Base-by-base conservation (phyloP, 1,140 invertebrate species). In the Camponotus pennsylvanicus region DNA sequence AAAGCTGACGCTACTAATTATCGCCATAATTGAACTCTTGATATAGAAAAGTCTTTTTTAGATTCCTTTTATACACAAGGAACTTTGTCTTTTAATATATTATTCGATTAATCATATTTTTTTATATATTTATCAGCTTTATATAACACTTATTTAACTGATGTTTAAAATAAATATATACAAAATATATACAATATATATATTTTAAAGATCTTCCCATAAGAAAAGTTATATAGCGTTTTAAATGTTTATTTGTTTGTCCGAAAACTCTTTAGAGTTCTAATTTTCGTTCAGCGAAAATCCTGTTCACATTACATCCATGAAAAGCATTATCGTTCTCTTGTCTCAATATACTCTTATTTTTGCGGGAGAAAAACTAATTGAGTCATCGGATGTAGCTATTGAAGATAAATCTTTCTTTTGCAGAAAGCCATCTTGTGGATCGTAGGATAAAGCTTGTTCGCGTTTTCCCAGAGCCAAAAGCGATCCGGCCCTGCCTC, bases 341-440 rank as follows among this genome's bases (percentile, higher is more conserved):
- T 80, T 70, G 13, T 70, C 21, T 80, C 34, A 21, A 2, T 11
- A 9, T 40, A 55, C 8, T 37, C 13, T 13, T 37, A 42, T 57
- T 57, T 40, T 6, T 21, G 27, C 45, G 42, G 40, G 4, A 2
- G 32, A 80, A 69, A 80, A 80, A 55, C 21, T 80, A 80, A 70
- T 70, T 70, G 64, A 70, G 21, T 80, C 45, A 70, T 80, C 15
- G 77, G 32, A n/a, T 3, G 32, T n/a, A 66, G n/a, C n/a, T 18
- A 80, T 57, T 59, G 49, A 70, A 80, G 9, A 37, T 59, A 80
- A 80, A 80, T 70, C 64, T 34, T 80, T 70, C 15, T 49, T 21
- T 70, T 70, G 37, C 32, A 37, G 15, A 40, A 45, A 57, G 73
- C 32, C 27, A 61, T 83, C 13, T 61, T 49, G 55, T 73, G n/a